Evolutionary conservation across 2,888 invertebrate species (phyloP), one percentile per base, ranked within the genome.

Genomic region (Mimumesa dahlbomi): DNA sequence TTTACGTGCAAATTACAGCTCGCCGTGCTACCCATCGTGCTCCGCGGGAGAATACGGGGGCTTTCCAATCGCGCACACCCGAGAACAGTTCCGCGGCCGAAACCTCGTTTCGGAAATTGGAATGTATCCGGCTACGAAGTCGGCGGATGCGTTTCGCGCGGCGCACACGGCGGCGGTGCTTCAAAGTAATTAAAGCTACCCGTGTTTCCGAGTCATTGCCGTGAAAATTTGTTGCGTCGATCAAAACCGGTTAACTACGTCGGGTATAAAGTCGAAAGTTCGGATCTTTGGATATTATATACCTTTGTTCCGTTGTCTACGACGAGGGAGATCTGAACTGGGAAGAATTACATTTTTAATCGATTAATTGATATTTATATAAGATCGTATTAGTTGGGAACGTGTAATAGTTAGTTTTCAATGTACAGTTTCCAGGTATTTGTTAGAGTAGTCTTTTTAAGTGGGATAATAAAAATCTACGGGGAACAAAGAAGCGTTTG

Each of bases 1-100:
- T 75, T 75, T 75, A 66, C 75, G 75, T 75, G 75, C 70, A 75
- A 75, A 75, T 75, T 75, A 74, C 75, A 49, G 54, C 49, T 22
- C 42, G 61, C 53, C 58, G 58, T 50, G 40, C 36, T 46, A n/a
- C 22, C 16, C n/a, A 31, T 43, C 21, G 31, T 16, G 22, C 29
- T 21, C 43, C 52, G 52, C n/a, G 31, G 31, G 21, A 38, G 52
- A 36, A 31, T 21, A 14, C 56, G 14, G 34, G 57, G 61, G 57
- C 53, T 63, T n/a, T n/a, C 70, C 66, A 66, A 74, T 75, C 66
- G 53, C 36, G 50, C 18, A 38, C 43, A 34, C 57, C 48, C 38
- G 40, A 45, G 70, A 65, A 62, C 65, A 42, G 57, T 36, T 62
- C 38, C 73, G 40, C 69, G 61, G 52, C 42, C 74, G 74, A 73